Conservation (phyloP, 1,140 invertebrate genomes). For the Drosophila dunni region DNA sequence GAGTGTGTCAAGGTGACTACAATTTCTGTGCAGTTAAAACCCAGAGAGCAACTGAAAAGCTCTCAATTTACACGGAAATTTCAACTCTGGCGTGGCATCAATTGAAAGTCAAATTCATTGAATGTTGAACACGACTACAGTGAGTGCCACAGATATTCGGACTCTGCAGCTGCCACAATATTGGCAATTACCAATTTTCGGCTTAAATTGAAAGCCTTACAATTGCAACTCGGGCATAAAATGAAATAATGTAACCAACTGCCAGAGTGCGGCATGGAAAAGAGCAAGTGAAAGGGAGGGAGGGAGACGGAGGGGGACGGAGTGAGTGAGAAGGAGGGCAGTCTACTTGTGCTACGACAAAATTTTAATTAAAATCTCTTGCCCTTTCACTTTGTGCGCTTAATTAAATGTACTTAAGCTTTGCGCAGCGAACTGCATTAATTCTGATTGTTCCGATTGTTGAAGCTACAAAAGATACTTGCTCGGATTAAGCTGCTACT, state of each 20-base stretch:
- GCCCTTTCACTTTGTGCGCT: constrained; percentile 55
- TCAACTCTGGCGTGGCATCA: constrained; percentile 17
- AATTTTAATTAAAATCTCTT: constrained; percentile 79
- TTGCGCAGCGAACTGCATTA: constrained; percentile 50
- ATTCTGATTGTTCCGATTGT: constrained; percentile 10
- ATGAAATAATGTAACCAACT: constrained; percentile 77
- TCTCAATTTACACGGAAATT: constrained; percentile 14
- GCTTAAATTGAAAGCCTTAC: constrained; percentile 80
- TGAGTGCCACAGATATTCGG: not conserved
- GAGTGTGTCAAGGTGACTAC: constrained; percentile 69
- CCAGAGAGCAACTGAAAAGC: constrained; percentile 1
- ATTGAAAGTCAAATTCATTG: constrained; percentile 47
- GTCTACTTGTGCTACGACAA: constrained; percentile 70
- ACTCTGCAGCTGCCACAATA: constrained; percentile 57
- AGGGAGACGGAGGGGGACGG: not conserved
- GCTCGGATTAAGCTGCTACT: not conserved
- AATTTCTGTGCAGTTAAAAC: not conserved
- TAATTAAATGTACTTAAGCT: constrained; percentile 76
- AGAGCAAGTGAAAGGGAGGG: constrained; percentile 20
- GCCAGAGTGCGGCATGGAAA: constrained; percentile 14
- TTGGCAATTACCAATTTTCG: constrained; percentile 75
- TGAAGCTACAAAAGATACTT: constrained; percentile 2
- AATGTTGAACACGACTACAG: constrained; percentile 31
- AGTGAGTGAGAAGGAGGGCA: not conserved
- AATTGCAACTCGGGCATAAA: constrained; percentile 74